phyloP scores from a whole-genome alignment of 2,113 vertebrate species.

The Camelus dromedarius region DNA sequence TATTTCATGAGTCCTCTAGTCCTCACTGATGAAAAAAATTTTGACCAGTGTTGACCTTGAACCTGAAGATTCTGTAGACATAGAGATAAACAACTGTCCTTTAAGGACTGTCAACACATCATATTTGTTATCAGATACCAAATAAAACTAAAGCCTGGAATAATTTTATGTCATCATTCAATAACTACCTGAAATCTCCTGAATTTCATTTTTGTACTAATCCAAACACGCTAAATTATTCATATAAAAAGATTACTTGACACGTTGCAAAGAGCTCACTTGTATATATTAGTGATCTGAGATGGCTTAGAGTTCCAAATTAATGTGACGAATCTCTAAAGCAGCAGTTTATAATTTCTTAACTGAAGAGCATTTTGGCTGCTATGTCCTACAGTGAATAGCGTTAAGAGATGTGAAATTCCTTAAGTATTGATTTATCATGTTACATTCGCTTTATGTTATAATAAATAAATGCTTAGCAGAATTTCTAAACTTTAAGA shows the following conservation, averaged over 20 bases:
- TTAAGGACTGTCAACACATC: background rate
- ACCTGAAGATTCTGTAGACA: background rate
- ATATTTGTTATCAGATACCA: background rate
- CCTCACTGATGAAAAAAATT: background rate
- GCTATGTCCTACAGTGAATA: background rate
- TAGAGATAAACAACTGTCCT: background rate
- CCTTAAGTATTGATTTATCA: background rate
- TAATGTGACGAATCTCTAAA: background rate
- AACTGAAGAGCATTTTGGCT: background rate
- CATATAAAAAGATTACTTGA: background rate
- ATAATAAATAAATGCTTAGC: slow-evolving; percentile 44
- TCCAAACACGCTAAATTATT: background rate
- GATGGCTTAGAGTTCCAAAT: background rate
- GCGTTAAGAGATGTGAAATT: background rate
- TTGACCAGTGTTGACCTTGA: background rate
- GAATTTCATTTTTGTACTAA: slow-evolving; percentile 38
- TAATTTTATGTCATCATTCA: background rate
- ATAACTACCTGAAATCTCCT: slow-evolving; percentile 14
- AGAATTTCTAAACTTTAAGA: slow-evolving; percentile 53
- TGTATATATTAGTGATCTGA: background rate
- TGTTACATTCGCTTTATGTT: slow-evolving; percentile 34
- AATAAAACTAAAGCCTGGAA: slow-evolving; percentile 43
- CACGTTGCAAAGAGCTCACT: background rate
- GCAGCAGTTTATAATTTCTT: background rate
- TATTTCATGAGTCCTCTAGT: background rate